Percentiles rank a stretch among this genome's conserved stretches.
Conservation (phyloP, 1,140 invertebrate species). For the Protaetia brevitarsis region DNA sequence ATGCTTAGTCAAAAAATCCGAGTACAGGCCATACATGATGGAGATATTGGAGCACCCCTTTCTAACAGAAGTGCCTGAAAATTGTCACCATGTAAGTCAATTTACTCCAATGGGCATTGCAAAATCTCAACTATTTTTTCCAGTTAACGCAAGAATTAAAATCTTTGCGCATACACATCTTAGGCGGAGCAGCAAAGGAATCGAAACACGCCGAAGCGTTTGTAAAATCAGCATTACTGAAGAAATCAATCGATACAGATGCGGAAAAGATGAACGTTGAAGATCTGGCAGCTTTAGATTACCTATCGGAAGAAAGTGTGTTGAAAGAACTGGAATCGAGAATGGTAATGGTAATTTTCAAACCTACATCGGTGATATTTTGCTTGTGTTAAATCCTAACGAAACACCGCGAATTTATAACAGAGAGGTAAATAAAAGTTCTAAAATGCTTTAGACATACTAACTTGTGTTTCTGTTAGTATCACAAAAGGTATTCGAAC, state of each 20-base stretch:
- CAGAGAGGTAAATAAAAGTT: constrained; percentile 56
- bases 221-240: constrained; percentile 52
- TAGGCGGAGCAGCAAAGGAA: constrained; percentile 56
- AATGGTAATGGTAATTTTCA: constrained; percentile 70
- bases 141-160: constrained; percentile 61
- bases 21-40: constrained; percentile 79
- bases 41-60: constrained; percentile 89
- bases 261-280: constrained; percentile 75
- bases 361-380: constrained; percentile 86
- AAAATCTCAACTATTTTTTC: constrained; percentile 26
- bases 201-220: constrained; percentile 54
- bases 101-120: neutral
- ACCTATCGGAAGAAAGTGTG: constrained; percentile 75
- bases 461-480: constrained; percentile 56
- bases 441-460: neutral
- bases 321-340: constrained; percentile 70
- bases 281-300: constrained; percentile 80
- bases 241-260: constrained; percentile 49
- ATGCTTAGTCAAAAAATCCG: constrained; percentile 87
- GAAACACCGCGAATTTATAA: constrained; percentile 65
- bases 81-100: constrained; percentile 67
- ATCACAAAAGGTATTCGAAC: constrained; percentile 76
- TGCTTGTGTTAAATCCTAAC: constrained; percentile 85
- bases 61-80: constrained; percentile 67
- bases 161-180: constrained; percentile 33